Evolutionary conservation across 2,888 invertebrate genomes (phyloP), one percentile per base, ranked within the genome.

Genomic region (Corythucha ciliata): DNA sequence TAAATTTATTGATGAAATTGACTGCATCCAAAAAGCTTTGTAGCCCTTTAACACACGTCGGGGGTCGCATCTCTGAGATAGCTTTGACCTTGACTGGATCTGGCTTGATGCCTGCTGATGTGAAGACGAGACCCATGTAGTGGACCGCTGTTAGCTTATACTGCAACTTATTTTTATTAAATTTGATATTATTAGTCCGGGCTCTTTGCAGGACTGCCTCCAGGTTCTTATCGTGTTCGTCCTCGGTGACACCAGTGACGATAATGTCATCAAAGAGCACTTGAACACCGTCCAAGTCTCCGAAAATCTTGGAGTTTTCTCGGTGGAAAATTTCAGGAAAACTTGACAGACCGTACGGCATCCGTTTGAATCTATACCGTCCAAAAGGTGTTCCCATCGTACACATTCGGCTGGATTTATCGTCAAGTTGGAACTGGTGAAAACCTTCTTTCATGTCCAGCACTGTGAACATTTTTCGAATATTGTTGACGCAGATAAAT

Each of bases 211-310:
- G 25, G 2, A 42, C 42, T 4, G 26, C 29, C 12, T 42, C 27
- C 4, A 56, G 33, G 24, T 50, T 47, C 21, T 20, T 16, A 41
- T 56, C 47, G 37, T 56, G 53, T 36, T 56, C 56, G 5, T 2
- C 20, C 24, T 51, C 53, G 3, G 40, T 41, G 10, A 22, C 25
- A 5, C 56, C 53, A 5, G 53, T 41, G 5, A 54, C 33, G 10
- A 56, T 56, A 1, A 56, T 2, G 27, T 56, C 56, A 34, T 54
- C 56, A 46, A 33, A 55, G 10, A 45, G 10, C 2, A 42, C 47
- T 25, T 47, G 41, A 7, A 56, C 50, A 5, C 53, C 50, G 4
- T 4, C 7, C 18, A 54, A 20, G 27, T 53, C 53, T 6, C 50
- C 51, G 51, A 56, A 54, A 22, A 46, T 50, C 20, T 40, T 34